Evolutionary conservation across 2,797 vertebrate species (phyloP).

Genomic region (Balearica regulorum): DNA sequence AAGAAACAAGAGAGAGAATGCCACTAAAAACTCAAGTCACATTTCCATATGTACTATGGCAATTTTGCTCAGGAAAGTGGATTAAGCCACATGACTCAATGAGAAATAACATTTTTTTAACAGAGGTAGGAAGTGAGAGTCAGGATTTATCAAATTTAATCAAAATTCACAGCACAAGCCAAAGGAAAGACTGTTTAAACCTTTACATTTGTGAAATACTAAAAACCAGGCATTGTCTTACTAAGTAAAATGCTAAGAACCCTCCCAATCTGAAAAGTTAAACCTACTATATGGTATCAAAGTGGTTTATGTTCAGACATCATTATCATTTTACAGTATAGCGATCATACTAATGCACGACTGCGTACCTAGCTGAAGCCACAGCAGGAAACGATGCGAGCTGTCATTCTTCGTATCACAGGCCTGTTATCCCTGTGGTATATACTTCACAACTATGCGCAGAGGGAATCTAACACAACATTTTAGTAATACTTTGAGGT

Average conservation of each 20-base stretch:
- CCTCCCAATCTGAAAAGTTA: not conserved
- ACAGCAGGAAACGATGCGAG: not conserved
- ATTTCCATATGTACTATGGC: not conserved
- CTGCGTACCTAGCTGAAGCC: not conserved
- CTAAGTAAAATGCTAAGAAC: not conserved
- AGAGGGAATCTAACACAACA: not conserved
- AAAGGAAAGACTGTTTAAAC: not conserved
- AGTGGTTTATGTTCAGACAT: not conserved
- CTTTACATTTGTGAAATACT: not conserved
- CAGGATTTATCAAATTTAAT: not conserved
- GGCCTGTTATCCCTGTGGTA: not conserved
- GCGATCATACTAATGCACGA: not conserved
- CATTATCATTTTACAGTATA: not conserved
- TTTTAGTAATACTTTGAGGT: not conserved
- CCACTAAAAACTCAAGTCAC: not conserved
- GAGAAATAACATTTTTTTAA: not conserved
- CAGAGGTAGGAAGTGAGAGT: not conserved
- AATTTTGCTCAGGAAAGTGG: not conserved
- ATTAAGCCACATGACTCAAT: not conserved
- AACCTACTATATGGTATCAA: not conserved
- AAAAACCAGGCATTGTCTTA: not conserved
- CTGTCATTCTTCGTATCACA: not conserved
- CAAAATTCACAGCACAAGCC: not conserved
- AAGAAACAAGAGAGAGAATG: not conserved
- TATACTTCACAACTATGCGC: accelerated